Evolutionary conservation across 2,797 vertebrate genomes (phyloP).

Genomic region (Pagetopsis macropterus): DNA sequence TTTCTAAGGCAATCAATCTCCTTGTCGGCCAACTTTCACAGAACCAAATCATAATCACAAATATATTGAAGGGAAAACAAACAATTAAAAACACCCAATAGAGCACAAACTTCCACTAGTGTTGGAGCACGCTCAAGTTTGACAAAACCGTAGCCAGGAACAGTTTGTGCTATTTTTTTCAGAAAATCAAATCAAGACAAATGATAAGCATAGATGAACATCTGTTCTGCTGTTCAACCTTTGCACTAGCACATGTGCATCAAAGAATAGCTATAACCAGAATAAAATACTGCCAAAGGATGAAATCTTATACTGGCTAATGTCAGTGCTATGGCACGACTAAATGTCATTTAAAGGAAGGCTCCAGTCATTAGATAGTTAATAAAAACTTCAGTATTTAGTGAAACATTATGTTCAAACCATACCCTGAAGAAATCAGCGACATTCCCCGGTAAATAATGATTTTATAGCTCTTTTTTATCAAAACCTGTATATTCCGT

Average conservation of each 20-base stretch:
- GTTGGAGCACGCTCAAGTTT: neutral
- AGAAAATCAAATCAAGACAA: no score
- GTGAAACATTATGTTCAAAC: no score
- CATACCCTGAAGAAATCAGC: no score
- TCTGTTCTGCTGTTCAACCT: conserved; percentile 6
- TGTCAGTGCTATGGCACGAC: conserved; percentile 30
- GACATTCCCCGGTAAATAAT: no score
- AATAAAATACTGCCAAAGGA: no score
- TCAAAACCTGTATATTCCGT: no score
- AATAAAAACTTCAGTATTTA: no score
- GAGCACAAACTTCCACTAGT: neutral
- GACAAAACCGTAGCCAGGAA: conserved; percentile 5
- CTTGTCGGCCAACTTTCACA: conserved; percentile 2
- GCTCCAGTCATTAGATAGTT: no score
- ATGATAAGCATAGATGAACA: neutral
- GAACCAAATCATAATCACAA: conserved; percentile 26
- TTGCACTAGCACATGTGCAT: neutral
- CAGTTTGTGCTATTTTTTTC: neutral
- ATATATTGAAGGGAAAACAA: conserved; percentile 20
- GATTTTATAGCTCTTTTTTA: no score
- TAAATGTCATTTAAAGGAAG: conserved; percentile 17
- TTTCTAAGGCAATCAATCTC: conserved; percentile 11
- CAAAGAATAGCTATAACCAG: neutral
- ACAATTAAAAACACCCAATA: conserved; percentile 3
- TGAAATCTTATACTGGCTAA: neutral